Evolutionary conservation across 2,888 invertebrate species (phyloP), one percentile per base, ranked within the genome.

Genomic region (Dimorphilus gyrociliatus): DNA sequence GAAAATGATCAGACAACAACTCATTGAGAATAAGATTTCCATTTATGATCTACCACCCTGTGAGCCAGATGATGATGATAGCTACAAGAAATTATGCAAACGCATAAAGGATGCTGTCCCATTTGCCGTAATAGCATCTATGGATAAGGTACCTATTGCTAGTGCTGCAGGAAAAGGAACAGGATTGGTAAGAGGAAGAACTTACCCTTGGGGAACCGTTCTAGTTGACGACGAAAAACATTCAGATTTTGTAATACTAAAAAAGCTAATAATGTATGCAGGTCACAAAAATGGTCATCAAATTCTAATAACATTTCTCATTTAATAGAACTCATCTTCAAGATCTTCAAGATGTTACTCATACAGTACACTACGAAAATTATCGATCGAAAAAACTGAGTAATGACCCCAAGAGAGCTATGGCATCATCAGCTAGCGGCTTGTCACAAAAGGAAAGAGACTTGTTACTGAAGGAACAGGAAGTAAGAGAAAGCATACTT

Each of bases 181-280:
- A n/a, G n/a, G n/a, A n/a, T n/a, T n/a, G n/a, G 86, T 92, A 37
- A 72, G 90, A 34, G 94, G 92, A 16, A 74, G 92, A 2, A 72
- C 85, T 36, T 94, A 92, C 69, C 90, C 92, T 0, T 94, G 92
- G 92, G 92, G 92, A 23, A 88, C 92, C 2, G 88, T 92, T 6
- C 92, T 92, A 66, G 88, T 92, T 8, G 92, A 94, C 64, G 92
- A 92, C 70, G 86, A 90, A 0, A 88, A 90, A 26, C 92, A 92
- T 59, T 90, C 90, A 67, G 92, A 94, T 69, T 94, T 92, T 60
- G 86, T 90, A 53, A 92, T 90, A 63, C 72, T 94, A 36, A 69
- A 92, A 45, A 86, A 88, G 8, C 88, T 92, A 88, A 72, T 92
- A 23, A 86, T 90, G 81, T 58, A 40, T 46, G 51, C 39, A 7